Percentiles rank a stretch among this genome's conserved stretches.
Conservation (phyloP, 2,113 vertebrate genomes). For the Spilogale gracilis region DNA sequence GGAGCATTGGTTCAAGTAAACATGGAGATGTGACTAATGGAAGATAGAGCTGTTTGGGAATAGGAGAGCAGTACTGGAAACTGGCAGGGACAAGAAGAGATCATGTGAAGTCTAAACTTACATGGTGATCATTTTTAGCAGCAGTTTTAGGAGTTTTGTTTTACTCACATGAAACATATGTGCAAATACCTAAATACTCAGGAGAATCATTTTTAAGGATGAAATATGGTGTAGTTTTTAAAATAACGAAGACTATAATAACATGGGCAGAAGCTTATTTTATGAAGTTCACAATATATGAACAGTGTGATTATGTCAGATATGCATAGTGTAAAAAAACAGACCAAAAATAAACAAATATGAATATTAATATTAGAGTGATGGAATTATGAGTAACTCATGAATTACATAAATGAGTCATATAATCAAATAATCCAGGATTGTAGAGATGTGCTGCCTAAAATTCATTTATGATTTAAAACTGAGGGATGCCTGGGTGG, state of each 20-base stretch:
- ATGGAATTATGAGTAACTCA: neutral
- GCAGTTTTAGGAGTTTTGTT: conserved; percentile 11
- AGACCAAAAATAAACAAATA: neutral
- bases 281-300: neutral
- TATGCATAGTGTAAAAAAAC: conserved; percentile 1
- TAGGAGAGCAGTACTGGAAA: neutral
- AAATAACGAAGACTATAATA: neutral
- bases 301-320: neutral
- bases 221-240: neutral
- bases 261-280: neutral
- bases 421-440: neutral
- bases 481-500: neutral
- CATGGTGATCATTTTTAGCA: neutral
- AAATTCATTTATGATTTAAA: conserved; percentile 56
- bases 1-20: neutral
- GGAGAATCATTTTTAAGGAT: neutral
- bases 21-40: neutral
- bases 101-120: neutral
- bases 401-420: neutral
- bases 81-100: neutral
- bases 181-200: conserved; percentile 34
- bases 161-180: neutral
- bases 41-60: neutral
- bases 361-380: conserved; percentile 17
- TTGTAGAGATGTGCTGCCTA: neutral